These are phyloP conservation scores for Hemaris fuciformis DNA, from an alignment of 2,888 invertebrate species.

Conservation along the genomic window DNA sequence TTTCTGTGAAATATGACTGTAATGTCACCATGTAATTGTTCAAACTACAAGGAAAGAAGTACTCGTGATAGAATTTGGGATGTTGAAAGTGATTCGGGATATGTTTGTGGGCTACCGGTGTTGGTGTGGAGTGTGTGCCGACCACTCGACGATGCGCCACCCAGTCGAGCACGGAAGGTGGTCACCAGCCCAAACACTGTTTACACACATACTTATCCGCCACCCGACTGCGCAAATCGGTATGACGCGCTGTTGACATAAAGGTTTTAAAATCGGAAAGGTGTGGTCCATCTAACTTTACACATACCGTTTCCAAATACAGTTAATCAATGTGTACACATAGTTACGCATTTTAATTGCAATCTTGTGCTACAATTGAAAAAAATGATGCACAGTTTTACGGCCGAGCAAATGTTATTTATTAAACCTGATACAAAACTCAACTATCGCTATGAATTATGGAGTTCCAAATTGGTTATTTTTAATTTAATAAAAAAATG, in stretches of 20 bases:
- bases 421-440: too few relatives aligned
- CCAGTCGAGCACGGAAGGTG: conserved; percentile 46
- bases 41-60: conserved; percentile 26
- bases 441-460: too few relatives aligned
- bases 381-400: too few relatives aligned
- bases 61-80: conserved; percentile 57
- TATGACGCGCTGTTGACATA: conserved; percentile 8
- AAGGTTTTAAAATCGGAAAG: conserved; percentile 2
- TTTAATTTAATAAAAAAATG: too few relatives aligned
- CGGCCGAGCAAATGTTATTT: too few relatives aligned
- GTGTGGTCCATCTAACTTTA: background rate
- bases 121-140: conserved; percentile 65
- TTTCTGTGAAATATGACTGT: too few relatives aligned
- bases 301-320: background rate
- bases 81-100: conserved; percentile 61
- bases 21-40: background rate
- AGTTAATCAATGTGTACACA: background rate
- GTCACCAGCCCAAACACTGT: conserved; percentile 31
- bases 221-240: conserved; percentile 45
- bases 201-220: conserved; percentile 39
- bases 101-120: conserved; percentile 77
- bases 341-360: background rate
- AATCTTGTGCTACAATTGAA: too few relatives aligned
- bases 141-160: conserved; percentile 70
- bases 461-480: too few relatives aligned